Evolutionary conservation across 2,888 invertebrate genomes (phyloP), one percentile per base, ranked within the genome.

Genomic region (Shargacucullia verbasci): DNA sequence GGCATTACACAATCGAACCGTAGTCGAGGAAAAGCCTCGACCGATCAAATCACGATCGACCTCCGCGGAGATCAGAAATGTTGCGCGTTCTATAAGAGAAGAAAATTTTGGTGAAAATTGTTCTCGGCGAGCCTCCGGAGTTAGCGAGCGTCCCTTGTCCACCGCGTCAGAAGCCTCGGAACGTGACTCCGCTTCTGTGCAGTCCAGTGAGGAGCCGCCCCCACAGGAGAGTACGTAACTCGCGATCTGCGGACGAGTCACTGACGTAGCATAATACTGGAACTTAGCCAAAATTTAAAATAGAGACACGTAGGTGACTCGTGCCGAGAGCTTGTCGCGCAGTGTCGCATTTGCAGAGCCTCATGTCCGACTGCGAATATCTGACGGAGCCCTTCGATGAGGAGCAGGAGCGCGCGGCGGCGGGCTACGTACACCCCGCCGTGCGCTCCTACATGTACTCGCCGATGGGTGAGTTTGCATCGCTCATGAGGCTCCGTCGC

Each of bases 381-480:
- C 85, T 93, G 69, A 93, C 94, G 77, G 93, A 92, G 76, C 91
- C 92, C 85, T 83, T 86, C 73, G 92, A 91, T 79, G 93, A 91
- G 84, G 90, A 88, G 50, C 90, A 88, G 87, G 92, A 90, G 85
- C 88, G 89, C 73, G 78, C 89, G 86, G 88, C 84, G 82, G 87
- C 81, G 75, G 91, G 88, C 80, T 89, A 80, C 70, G 85, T 89
- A 73, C 94, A 91, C 77, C 93, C 94, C 80, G 93, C 94, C 85
- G 91, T 93, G 84, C 93, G 94, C 86, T 94, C 94, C 86, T 94
- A 92, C 82, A 91, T 94, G 91, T 94, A 94, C 90, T 91, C 92
- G 81, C 89, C 93, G 63, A 90, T 94, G 90, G 94, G 94, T 94
- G 89, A 88, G 94, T 94, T 75, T 67, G 72, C 69, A 79, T 82